Conservation (phyloP, 2,797 vertebrate genomes). For the Tolypeutes matacus region DNA sequence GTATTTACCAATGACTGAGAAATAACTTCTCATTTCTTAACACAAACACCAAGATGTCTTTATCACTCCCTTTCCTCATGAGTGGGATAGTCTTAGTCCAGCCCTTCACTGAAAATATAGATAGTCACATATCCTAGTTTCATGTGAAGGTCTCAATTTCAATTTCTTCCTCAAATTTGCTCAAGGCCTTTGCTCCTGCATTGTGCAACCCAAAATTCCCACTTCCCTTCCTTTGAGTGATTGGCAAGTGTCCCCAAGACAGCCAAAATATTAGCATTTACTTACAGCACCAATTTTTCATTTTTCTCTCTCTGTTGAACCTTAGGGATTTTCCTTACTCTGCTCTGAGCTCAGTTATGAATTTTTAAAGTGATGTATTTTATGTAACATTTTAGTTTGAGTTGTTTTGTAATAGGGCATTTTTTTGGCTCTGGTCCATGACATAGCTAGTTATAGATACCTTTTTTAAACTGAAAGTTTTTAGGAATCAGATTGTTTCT, state of each 20-base stretch:
- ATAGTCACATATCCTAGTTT: neutral
- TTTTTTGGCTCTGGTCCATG: constrained; percentile 5
- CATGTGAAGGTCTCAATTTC: neutral
- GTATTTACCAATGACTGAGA: neutral
- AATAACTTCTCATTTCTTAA: neutral
- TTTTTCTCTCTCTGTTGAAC: neutral
- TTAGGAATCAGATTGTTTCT: neutral
- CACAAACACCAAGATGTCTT: neutral
- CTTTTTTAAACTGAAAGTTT: neutral
- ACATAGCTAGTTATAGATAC: neutral
- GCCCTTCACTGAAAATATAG: neutral
- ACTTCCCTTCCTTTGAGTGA: neutral
- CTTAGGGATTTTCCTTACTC: constrained; percentile 26
- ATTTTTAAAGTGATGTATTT: neutral
- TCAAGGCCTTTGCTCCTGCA: neutral
- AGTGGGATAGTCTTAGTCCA: neutral
- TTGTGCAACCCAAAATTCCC: neutral
- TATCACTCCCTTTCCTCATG: neutral
- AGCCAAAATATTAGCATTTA: constrained; percentile 33
- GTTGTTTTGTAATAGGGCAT: neutral
- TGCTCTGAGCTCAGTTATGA: neutral
- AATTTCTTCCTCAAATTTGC: neutral
- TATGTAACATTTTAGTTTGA: neutral
- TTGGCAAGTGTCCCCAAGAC: neutral
- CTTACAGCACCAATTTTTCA: neutral